A percentile compares a stretch with the other conserved stretches of the same genome.
Evolutionary conservation across 2,113 vertebrate genomes (phyloP).

Genomic region (Corynorhinus townsendii): DNA sequence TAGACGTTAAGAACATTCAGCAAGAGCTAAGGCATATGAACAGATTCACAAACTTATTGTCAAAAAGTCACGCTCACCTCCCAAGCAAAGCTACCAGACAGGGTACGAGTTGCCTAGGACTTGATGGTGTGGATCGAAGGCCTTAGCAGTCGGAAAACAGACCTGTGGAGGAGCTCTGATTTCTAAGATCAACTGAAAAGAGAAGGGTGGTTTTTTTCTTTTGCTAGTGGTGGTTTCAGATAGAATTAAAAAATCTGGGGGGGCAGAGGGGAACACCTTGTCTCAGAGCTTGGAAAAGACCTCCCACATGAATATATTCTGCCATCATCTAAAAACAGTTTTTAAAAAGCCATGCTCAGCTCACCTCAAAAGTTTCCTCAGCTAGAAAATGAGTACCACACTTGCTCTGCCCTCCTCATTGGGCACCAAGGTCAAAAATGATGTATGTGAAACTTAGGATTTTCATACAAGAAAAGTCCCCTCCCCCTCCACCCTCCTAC

Average conservation of each 20-base stretch:
- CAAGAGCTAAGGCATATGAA: conserved; percentile 5
- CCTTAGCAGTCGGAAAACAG: neutral
- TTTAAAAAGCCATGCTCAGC: neutral
- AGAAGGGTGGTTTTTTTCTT: neutral
- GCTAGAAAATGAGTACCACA: neutral
- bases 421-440: neutral
- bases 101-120: neutral
- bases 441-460: neutral
- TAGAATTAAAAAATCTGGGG: no score
- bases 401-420: neutral
- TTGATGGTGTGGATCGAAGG: neutral
- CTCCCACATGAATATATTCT: neutral
- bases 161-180: neutral
- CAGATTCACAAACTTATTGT: neutral
- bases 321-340: neutral
- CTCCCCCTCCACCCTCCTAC: neutral
- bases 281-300: neutral
- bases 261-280: accelerated
- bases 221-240: neutral
- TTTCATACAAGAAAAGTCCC: neutral
- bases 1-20: neutral
- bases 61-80: neutral
- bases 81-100: neutral
- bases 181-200: neutral
- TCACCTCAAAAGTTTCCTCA: neutral